These are phyloP conservation scores for Ips nitidus DNA, from an alignment of 1,140 invertebrate species.

Conservation along the genomic window DNA sequence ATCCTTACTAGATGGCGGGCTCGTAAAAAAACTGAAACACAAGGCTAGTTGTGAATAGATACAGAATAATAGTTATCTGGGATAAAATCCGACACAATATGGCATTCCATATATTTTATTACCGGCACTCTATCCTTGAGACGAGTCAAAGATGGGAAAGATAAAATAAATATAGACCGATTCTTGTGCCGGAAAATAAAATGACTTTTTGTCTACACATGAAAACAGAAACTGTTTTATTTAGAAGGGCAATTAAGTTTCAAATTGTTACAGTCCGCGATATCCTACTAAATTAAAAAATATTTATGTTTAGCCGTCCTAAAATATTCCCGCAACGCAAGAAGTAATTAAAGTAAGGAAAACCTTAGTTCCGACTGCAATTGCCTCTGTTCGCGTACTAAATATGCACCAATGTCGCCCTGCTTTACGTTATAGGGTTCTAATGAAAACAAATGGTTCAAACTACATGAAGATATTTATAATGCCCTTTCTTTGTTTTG, in stretches of 20 bases:
- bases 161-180: too few relatives aligned
- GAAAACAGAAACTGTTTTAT: neutral
- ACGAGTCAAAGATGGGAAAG: too few relatives aligned
- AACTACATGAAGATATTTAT: slow-evolving; percentile 29
- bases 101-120: too few relatives aligned
- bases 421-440: slow-evolving; percentile 28
- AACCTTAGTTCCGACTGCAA: slow-evolving; percentile 27
- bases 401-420: slow-evolving; percentile 21
- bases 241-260: slow-evolving; percentile 18
- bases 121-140: too few relatives aligned
- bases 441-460: slow-evolving; percentile 28
- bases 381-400: slow-evolving; percentile 20
- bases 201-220: too few relatives aligned
- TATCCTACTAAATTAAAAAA: slow-evolving; percentile 21
- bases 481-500: slow-evolving; percentile 23
- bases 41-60: too few relatives aligned
- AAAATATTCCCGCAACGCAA: slow-evolving; percentile 20
- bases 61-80: too few relatives aligned
- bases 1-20: too few relatives aligned
- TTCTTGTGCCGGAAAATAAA: too few relatives aligned
- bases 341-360: slow-evolving; percentile 29
- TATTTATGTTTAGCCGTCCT: slow-evolving; percentile 21
- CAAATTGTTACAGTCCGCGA: slow-evolving; percentile 16
- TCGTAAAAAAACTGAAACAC: too few relatives aligned
- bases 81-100: too few relatives aligned